phyloP scores from a whole-genome alignment of 2,797 vertebrate genomes.

The Amniataba percoides region DNA sequence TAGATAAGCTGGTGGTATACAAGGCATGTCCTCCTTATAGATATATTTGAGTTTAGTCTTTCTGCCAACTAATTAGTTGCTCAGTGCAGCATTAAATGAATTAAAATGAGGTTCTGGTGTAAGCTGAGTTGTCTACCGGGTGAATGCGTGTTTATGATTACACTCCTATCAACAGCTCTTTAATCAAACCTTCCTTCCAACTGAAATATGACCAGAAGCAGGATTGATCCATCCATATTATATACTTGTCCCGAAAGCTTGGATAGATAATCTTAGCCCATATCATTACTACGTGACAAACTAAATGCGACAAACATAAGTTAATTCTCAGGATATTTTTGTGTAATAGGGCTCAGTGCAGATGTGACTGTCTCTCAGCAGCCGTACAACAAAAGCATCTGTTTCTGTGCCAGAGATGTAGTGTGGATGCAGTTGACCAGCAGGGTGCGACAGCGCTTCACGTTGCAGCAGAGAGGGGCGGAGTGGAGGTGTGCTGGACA shows the following conservation, averaged over 20 bases:
- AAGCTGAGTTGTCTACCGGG: background rate
- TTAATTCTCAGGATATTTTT: conserved; percentile 11
- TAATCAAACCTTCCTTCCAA: background rate
- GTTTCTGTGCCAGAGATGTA: conserved; percentile 80
- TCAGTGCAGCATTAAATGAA: background rate
- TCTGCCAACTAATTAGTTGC: background rate
- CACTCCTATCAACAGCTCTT: background rate
- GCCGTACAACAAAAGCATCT: background rate
- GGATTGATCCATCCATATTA: background rate
- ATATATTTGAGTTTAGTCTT: background rate
- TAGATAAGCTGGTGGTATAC: background rate
- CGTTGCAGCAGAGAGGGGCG: conserved; percentile 85
- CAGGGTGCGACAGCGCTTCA: conserved; percentile 87
- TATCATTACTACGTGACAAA: background rate
- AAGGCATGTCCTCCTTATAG: background rate
- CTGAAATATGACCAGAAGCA: background rate
- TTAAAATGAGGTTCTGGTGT: background rate
- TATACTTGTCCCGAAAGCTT: background rate
- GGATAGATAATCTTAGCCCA: background rate
- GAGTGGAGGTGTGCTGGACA: conserved; percentile 85
- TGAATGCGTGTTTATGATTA: background rate
- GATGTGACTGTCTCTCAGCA: background rate
- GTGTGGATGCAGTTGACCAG: conserved; percentile 82
- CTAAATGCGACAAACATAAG: background rate
- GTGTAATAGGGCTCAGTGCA: conserved; percentile 1